Conservation (phyloP, 2,113 vertebrate species). For the Nyctereutes procyonoides region DNA sequence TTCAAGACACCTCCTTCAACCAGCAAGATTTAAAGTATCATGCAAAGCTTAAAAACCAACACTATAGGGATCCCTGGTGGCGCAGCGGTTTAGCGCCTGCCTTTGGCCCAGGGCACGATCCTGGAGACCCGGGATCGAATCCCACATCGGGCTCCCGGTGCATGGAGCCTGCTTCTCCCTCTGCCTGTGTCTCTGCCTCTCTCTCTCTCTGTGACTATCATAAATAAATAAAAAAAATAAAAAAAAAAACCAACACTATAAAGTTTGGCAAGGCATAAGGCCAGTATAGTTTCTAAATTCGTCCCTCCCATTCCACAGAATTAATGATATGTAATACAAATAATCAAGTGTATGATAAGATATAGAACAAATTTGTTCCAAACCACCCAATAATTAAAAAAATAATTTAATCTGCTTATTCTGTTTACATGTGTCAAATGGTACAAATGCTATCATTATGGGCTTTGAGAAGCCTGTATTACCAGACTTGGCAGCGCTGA, state of each 20-base stretch:
- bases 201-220: no score
- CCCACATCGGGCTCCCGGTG: no score
- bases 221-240: no score
- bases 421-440: not conserved
- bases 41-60: slow-evolving; percentile 37
- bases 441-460: not conserved
- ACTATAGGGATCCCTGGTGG: no score
- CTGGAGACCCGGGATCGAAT: no score
- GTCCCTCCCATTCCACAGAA: slow-evolving; percentile 4
- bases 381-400: slow-evolving; percentile 48
- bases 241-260: slow-evolving; percentile 20
- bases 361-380: not conserved
- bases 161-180: no score
- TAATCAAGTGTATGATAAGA: slow-evolving; percentile 27
- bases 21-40: not conserved
- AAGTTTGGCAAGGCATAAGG: not conserved
- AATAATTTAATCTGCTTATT: not conserved
- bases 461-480: not conserved
- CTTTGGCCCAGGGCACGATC: no score
- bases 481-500: not conserved
- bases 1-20: slow-evolving; percentile 34
- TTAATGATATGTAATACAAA: slow-evolving; percentile 1
- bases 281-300: not conserved
- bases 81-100: no score
- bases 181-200: no score